phyloP scores from a whole-genome alignment of 2,113 vertebrate genomes.

The Hydrolagus affinis region DNA sequence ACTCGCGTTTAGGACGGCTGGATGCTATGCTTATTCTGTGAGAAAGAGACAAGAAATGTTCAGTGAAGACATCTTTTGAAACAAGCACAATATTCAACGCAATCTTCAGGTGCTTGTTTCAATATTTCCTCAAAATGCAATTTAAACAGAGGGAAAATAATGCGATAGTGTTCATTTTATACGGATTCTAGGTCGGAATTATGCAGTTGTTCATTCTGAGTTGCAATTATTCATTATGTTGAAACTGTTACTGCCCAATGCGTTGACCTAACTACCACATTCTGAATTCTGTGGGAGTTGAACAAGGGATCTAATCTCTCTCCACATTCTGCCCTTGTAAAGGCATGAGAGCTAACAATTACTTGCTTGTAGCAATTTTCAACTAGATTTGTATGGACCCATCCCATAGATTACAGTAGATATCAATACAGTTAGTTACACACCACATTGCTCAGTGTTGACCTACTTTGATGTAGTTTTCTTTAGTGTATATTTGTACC shows the following conservation, averaged over 20 bases:
- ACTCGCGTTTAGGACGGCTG: slow-evolving; percentile 65
- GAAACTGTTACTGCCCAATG: background rate
- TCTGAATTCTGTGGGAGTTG: background rate
- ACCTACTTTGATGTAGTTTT: too few species aligned
- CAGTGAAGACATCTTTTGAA: background rate
- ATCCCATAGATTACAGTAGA: too few species aligned
- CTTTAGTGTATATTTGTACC: too few species aligned
- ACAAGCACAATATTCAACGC: background rate
- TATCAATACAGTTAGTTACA: too few species aligned
- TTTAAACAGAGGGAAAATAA: background rate
- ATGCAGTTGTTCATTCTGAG: background rate
- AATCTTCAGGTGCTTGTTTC: too few species aligned
- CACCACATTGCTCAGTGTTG: too few species aligned
- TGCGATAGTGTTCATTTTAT: background rate
- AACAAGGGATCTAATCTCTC: background rate
- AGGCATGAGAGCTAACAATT: too few species aligned
- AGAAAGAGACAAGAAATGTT: slow-evolving; percentile 33
- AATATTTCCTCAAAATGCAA: too few species aligned
- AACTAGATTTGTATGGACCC: too few species aligned
- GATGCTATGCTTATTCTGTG: slow-evolving; percentile 69
- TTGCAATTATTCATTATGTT: background rate
- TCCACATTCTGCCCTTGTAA: background rate
- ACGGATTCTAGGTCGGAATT: background rate
- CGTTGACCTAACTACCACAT: background rate
- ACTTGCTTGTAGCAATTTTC: too few species aligned